Base-by-base conservation (phyloP, 2,797 vertebrate species). In the Ibycter americanus region DNA sequence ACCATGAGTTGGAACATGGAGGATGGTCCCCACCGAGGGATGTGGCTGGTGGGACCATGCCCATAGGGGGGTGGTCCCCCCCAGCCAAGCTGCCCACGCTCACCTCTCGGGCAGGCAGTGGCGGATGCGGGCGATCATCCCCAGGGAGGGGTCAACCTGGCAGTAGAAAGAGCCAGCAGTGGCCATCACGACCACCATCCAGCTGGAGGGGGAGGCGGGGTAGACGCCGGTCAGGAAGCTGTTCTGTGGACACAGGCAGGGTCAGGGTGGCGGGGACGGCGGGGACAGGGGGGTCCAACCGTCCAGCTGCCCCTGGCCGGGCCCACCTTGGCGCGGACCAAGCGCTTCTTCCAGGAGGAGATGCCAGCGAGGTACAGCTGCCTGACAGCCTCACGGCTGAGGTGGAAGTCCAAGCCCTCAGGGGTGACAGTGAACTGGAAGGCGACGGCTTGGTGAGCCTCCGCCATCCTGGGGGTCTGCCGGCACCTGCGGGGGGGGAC, bases 401-500 rank as follows among this genome's bases (percentile, higher is more conserved):
- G 98, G 36, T 98, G 99, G 70, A 99, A 96, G 95, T 99, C 99
- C 31, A 99, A 98, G 29, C 99, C 99, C 7, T 99, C 99, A 0
- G 99, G 99, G 71, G 98, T 99, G 93, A 99, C 99, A 0, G 99
- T 99, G 98, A 99, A 99, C 98, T 99, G 99, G 97, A 99, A 99
- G 92, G 99, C 99, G 91, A 99, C 99, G 0, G 99, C 99, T 97
- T 99, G 99, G 98, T 99, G 99, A 3, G 99, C 99, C 90, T 99
- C 99, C 54, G 99, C 99, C 99, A 99, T 99, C n/a, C 46, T 96
- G 96, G 62, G 2, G n/a, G 40, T 29, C 32, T 12, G 79, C 44
- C 31, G 8, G 8, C 55, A 63, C 90, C 93, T 86, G 82, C 2
- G 25, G 18, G 3, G 16, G 55, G 42, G 36, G 7, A 15, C 38